Conservation (phyloP, 2,797 vertebrate genomes). For the Anguilla anguilla region DNA sequence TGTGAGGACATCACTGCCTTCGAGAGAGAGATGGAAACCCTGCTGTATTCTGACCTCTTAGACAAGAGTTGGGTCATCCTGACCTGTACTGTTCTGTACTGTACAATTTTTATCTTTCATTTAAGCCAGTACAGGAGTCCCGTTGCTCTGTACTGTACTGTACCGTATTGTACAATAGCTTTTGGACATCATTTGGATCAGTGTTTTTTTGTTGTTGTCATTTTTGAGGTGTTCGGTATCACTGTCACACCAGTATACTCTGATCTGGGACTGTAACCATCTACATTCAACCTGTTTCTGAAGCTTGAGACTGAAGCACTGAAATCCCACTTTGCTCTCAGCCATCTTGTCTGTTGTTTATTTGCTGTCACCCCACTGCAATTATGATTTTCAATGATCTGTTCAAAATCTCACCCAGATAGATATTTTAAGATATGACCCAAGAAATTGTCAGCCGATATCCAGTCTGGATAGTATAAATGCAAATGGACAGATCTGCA, state of each 20-base stretch:
- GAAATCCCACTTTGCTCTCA: too few relatives aligned
- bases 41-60: not conserved
- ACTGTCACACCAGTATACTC: too few relatives aligned
- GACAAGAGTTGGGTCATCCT: not conserved
- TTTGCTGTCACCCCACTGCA: too few relatives aligned
- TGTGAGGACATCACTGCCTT: not conserved
- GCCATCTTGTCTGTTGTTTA: too few relatives aligned
- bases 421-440: not conserved
- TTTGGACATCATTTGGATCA: not conserved
- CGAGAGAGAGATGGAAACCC: not conserved
- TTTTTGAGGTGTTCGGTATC: too few relatives aligned
- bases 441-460: not conserved
- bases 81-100: not conserved
- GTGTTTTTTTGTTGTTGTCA: too few relatives aligned
- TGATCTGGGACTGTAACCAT: too few relatives aligned
- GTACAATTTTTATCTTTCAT: not conserved
- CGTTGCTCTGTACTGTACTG: not conserved
- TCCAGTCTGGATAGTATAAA: not conserved
- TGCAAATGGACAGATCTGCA: not conserved
- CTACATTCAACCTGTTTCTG: too few relatives aligned
- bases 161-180: not conserved
- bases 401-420: not conserved
- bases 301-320: too few relatives aligned
- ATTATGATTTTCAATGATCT: not conserved
- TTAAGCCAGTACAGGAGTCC: not conserved